These are phyloP conservation scores for Epirrita christyi DNA, from an alignment of 2,888 invertebrate genomes.

Conservation along the genomic window DNA sequence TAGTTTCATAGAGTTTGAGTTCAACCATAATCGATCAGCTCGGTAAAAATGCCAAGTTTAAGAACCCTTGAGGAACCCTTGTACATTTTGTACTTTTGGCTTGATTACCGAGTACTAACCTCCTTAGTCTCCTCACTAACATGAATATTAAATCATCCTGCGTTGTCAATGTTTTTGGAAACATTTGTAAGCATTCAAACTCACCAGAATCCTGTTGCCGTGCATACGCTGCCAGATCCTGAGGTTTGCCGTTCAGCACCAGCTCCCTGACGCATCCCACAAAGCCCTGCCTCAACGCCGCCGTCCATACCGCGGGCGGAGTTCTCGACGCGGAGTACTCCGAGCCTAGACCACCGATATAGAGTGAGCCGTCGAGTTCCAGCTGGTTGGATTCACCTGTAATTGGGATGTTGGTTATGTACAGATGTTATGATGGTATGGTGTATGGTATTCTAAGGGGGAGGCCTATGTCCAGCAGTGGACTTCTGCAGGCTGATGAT, in stretches of 20 bases:
- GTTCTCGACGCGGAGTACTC: conserved; percentile 91
- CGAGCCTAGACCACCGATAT: conserved; percentile 94
- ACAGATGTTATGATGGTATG: no score
- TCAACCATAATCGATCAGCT: no score
- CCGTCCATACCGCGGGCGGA: conserved; percentile 96
- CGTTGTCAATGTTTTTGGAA: no score
- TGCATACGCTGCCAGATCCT: conserved; percentile 95
- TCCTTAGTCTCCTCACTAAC: no score
- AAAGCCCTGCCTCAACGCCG: conserved; percentile 94
- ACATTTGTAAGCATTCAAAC: conserved; percentile 31
- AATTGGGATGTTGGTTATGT: conserved; percentile 31
- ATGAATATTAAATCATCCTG: no score
- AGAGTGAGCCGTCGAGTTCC: conserved; percentile 94
- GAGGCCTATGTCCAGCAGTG: no score
- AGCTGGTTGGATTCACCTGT: conserved; percentile 93
- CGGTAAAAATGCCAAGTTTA: no score
- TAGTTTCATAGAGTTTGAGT: neutral
- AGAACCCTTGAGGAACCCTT: no score
- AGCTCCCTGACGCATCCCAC: conserved; percentile 97
- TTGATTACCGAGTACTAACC: no score
- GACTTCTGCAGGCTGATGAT: no score
- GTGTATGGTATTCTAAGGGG: no score
- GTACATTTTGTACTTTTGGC: no score
- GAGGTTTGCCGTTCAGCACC: conserved; percentile 93
- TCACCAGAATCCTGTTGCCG: conserved; percentile 95